phyloP scores from a whole-genome alignment of 2,888 invertebrate species.

The Amblyteles armatorius region DNA sequence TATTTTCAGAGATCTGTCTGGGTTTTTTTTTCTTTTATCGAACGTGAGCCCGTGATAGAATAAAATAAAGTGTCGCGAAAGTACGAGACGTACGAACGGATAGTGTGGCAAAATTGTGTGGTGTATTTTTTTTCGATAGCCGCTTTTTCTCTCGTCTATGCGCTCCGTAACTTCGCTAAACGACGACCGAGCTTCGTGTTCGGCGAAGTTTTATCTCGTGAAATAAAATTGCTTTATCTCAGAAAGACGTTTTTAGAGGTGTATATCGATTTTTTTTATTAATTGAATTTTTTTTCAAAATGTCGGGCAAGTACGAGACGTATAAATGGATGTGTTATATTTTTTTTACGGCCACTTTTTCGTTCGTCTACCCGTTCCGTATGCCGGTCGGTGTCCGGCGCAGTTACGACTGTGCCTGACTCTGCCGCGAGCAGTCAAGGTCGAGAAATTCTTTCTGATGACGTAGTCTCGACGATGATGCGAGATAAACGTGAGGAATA shows the following conservation, averaged over 20 bases:
- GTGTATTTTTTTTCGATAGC: neutral
- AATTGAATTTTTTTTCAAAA: neutral
- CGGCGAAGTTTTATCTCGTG: neutral
- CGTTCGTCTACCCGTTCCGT: neutral
- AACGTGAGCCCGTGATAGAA: too few species aligned
- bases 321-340: neutral
- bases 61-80: too few species aligned
- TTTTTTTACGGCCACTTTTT: neutral
- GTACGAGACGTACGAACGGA: too few species aligned
- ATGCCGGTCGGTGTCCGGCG: slow-evolving; percentile 28
- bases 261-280: neutral
- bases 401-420: neutral
- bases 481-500: slow-evolving; percentile 23
- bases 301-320: too few species aligned
- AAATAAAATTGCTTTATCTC: neutral
- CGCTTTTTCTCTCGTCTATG: neutral
- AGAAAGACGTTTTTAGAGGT: neutral
- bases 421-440: slow-evolving; percentile 8
- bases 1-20: neutral
- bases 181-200: neutral
- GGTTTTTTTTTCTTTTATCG: neutral
- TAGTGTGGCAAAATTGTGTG: too few species aligned
- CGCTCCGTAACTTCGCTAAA: neutral
- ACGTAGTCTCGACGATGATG: slow-evolving; percentile 38
- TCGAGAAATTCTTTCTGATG: slow-evolving; percentile 41